phyloP scores from a whole-genome alignment of 2,797 vertebrate genomes.

The Leucoraja ocellata region DNA sequence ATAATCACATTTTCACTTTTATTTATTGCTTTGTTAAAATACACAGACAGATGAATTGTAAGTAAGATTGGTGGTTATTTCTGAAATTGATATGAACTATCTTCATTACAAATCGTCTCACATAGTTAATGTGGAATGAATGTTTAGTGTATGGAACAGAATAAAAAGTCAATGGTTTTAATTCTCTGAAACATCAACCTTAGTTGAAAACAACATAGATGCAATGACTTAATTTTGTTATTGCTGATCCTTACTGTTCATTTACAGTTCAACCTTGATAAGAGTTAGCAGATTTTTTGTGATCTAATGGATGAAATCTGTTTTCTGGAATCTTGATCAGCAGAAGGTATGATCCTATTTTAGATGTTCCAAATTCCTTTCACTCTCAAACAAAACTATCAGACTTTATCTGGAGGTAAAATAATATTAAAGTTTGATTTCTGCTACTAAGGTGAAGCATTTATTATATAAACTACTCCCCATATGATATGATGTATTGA shows the following conservation, averaged over 20 bases:
- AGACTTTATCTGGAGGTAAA: not conserved
- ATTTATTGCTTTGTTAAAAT: constrained; percentile 34
- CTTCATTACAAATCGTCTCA: constrained; percentile 7
- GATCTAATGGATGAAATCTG: not conserved
- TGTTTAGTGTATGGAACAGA: not conserved
- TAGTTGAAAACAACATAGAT: constrained; percentile 15
- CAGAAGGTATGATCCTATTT: not conserved
- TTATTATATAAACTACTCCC: not conserved
- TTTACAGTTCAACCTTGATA: not conserved
- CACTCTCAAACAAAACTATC: not conserved
- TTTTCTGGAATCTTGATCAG: not conserved
- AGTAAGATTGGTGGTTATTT: constrained; percentile 22
- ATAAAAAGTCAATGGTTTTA: not conserved
- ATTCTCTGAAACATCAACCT: not conserved
- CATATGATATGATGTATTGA: constrained; percentile 4
- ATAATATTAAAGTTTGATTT: not conserved
- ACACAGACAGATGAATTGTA: constrained; percentile 24
- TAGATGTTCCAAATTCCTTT: not conserved
- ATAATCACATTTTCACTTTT: not conserved
- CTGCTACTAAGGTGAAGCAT: not conserved
- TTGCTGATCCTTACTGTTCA: not conserved
- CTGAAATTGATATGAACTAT: constrained; percentile 33
- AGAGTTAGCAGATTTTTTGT: not conserved
- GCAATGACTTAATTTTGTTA: constrained; percentile 2
- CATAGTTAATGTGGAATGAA: constrained; percentile 13